Evolutionary conservation across 2,888 invertebrate genomes (phyloP).

Genomic region (Seira sanloemensis): DNA sequence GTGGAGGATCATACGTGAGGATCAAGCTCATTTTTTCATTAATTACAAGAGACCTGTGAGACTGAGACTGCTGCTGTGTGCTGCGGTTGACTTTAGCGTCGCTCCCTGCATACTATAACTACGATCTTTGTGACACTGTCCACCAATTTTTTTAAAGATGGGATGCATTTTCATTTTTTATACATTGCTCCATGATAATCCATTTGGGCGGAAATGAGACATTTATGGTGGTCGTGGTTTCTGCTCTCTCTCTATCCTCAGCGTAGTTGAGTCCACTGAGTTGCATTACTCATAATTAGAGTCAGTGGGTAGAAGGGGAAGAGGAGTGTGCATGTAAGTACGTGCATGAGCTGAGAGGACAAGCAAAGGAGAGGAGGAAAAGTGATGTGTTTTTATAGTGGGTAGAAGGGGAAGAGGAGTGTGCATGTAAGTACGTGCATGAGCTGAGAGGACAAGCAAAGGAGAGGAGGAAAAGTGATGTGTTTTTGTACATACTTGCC

Average conservation of each 20-base stretch:
- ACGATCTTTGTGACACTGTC: constrained; percentile 8
- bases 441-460: neutral
- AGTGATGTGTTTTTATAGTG: neutral
- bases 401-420: neutral
- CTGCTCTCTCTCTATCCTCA: neutral
- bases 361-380: neutral
- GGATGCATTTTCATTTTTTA: neutral
- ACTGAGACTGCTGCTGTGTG: neutral
- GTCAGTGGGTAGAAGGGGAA: neutral
- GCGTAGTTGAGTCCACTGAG: neutral
- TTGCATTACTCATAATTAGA: constrained; percentile 17
- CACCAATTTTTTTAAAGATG: neutral
- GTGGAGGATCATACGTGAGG: neutral
- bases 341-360: neutral
- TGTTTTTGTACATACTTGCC: neutral
- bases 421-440: neutral
- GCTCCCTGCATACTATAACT: neutral
- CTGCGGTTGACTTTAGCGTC: neutral
- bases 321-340: neutral
- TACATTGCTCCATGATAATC: constrained; percentile 9
- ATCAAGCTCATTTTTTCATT: neutral
- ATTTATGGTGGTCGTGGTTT: constrained; percentile 15
- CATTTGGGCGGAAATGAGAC: constrained; percentile 15
- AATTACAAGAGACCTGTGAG: neutral
- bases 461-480: neutral